Conservation (phyloP, 2,113 vertebrate genomes). For the Arvicanthis niloticus region DNA sequence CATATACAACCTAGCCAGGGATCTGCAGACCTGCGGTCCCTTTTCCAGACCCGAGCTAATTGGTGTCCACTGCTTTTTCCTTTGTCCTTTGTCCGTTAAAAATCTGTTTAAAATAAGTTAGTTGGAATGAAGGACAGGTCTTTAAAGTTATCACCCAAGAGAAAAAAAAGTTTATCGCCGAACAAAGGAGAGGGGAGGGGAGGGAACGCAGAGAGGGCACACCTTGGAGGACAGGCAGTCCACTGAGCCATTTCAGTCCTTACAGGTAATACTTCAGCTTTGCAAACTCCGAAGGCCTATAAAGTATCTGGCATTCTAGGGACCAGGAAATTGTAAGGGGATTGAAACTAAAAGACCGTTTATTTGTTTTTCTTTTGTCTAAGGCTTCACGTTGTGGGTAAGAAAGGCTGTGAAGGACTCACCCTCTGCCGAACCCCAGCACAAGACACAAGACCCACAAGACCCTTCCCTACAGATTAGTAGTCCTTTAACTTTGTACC, state of each 20-base stretch:
- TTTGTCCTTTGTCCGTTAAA: not conserved
- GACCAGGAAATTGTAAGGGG: not conserved
- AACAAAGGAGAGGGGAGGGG: not conserved
- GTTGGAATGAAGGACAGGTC: conserved; percentile 76
- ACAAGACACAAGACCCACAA: not conserved
- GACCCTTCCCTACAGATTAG: not conserved
- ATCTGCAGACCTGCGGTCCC: rapidly evolving
- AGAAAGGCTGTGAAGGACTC: not conserved
- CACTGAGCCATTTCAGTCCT: not conserved
- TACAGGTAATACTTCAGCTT: not conserved
- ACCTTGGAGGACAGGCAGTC: not conserved
- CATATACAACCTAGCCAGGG: rapidly evolving
- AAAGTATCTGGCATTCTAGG: not conserved
- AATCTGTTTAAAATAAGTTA: conserved; percentile 70
- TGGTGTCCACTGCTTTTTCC: not conserved
- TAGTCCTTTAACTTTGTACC: not conserved
- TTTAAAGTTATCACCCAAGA: conserved; percentile 84
- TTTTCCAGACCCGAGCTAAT: not conserved
- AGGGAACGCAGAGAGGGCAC: conserved; percentile 53
- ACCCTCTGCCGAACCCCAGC: rapidly evolving
- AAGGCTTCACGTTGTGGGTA: not conserved
- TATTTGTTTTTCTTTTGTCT: not conserved
- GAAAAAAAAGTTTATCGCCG: conserved; percentile 80
- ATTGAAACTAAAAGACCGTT: conserved; percentile 1
- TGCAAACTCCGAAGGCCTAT: not conserved